Evolutionary conservation across 2,888 invertebrate species (phyloP).

Genomic region (Cheilosia impressa): DNA sequence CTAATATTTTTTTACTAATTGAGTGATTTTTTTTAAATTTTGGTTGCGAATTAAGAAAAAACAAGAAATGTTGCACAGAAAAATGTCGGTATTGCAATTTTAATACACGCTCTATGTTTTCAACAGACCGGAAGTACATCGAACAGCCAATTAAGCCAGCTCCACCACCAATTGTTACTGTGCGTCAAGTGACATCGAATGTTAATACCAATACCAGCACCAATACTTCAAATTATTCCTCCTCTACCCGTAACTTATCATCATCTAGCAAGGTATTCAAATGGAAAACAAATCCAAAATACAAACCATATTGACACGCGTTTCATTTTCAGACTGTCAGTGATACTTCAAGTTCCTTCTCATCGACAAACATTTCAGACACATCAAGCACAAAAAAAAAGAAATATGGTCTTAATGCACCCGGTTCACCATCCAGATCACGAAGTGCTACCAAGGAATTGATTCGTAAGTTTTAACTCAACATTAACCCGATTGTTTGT

Average conservation of each 20-base stretch:
- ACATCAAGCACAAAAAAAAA: slow-evolving; percentile 84
- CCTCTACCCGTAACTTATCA: slow-evolving; percentile 62
- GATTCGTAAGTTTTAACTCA: slow-evolving; percentile 83
- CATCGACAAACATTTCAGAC: slow-evolving; percentile 77
- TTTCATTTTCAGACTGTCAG: slow-evolving; percentile 71
- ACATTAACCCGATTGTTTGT: neutral
- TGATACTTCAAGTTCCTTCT: slow-evolving; percentile 79
- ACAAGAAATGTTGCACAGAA: neutral
- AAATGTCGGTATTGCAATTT: slow-evolving; percentile 77
- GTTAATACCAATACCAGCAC: slow-evolving; percentile 78
- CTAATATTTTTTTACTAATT: slow-evolving; percentile 55
- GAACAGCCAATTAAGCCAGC: slow-evolving; percentile 92
- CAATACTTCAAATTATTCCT: slow-evolving; percentile 76
- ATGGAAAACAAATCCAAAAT: neutral
- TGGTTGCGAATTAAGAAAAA: slow-evolving; percentile 6
- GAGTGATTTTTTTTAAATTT: slow-evolving; percentile 35
- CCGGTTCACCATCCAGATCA: slow-evolving; percentile 93
- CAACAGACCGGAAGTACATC: slow-evolving; percentile 90
- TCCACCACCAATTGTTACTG: slow-evolving; percentile 88
- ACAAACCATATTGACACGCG: slow-evolving; percentile 3
- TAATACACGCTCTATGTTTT: slow-evolving; percentile 23
- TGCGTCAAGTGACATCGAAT: slow-evolving; percentile 84
- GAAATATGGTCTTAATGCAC: slow-evolving; percentile 89
- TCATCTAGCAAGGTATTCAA: slow-evolving; percentile 78
- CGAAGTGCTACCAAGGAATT: slow-evolving; percentile 95